These are phyloP conservation scores for Melanocharis versteri DNA, from an alignment of 2,113 vertebrate species.

Conservation along the genomic window DNA sequence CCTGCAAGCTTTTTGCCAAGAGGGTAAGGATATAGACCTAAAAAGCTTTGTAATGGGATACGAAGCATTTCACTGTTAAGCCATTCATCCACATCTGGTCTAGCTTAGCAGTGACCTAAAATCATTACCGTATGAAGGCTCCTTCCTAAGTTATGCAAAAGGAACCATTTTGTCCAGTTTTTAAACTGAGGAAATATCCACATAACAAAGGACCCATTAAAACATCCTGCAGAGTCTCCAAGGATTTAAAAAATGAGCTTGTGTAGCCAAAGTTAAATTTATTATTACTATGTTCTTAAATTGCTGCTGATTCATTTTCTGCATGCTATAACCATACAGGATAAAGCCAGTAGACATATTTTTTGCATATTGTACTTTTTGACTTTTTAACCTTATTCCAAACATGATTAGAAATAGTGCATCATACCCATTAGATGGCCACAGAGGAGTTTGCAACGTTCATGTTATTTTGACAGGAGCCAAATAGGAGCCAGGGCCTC, in stretches of 20 bases:
- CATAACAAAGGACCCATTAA: constrained; percentile 38
- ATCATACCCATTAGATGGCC: neutral
- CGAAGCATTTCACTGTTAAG: constrained; percentile 25
- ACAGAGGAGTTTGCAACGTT: neutral
- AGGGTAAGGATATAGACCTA: neutral
- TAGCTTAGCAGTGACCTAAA: constrained; percentile 45
- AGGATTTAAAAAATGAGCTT: constrained; percentile 40
- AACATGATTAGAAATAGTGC: neutral
- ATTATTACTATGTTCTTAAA: constrained; percentile 27
- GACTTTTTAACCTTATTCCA: neutral
- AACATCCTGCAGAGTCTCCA: constrained; percentile 3
- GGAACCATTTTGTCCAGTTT: neutral
- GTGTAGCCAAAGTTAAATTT: neutral
- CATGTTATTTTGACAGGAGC: neutral
- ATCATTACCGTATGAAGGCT: constrained; percentile 27
- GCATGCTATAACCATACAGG: neutral
- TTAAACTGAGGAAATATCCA: constrained; percentile 43
- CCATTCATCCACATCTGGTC: constrained; percentile 46
- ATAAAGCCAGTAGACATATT: neutral
- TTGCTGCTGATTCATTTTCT: constrained; percentile 36
- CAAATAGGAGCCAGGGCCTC: neutral
- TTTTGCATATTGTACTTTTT: neutral
- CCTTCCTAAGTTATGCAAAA: constrained; percentile 38
- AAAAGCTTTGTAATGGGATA: constrained; percentile 52
- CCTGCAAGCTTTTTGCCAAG: neutral